Percentiles rank a stretch among this genome's conserved stretches.
These are phyloP conservation scores for Penaeus japonicus DNA, from an alignment of 1,140 invertebrate genomes.

Conservation along the genomic window DNA sequence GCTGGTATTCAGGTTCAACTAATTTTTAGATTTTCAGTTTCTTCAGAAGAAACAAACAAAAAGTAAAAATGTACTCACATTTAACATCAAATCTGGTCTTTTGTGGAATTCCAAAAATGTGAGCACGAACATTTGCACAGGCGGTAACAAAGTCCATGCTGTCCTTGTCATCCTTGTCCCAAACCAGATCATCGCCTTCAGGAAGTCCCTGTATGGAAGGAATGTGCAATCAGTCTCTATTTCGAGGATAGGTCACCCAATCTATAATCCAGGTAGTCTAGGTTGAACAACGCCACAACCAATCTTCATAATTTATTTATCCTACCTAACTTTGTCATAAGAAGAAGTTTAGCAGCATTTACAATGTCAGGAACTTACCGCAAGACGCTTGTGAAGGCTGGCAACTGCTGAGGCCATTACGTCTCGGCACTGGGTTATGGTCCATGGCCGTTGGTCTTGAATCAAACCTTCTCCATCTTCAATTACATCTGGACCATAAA, in stretches of 20 bases:
- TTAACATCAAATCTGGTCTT: conserved; percentile 95
- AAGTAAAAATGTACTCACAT: conserved; percentile 72
- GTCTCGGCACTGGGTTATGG: conserved; percentile 76
- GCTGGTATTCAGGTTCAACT: no score
- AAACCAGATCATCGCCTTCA: conserved; percentile 80
- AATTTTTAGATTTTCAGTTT: no score
- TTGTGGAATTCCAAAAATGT: conserved; percentile 88
- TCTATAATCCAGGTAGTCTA: not conserved
- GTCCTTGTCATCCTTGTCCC: conserved; percentile 96
- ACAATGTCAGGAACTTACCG: conserved; percentile 59
- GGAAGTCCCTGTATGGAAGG: conserved; percentile 56
- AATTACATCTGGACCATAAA: not conserved
- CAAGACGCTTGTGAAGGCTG: conserved; percentile 73
- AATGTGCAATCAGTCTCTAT: not conserved
- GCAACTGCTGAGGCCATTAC: conserved; percentile 80
- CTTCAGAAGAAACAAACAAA: not conserved
- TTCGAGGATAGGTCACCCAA: not conserved
- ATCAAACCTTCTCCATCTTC: conserved; percentile 61
- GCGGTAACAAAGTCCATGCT: conserved; percentile 97
- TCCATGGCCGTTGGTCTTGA: conserved; percentile 84
- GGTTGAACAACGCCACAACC: no score
- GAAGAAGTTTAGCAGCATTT: no score
- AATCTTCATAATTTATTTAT: no score
- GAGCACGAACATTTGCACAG: conserved; percentile 90
- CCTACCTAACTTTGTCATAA: no score